Base-by-base conservation (phyloP, 2,888 invertebrate species). In the Tenthredo notha region DNA sequence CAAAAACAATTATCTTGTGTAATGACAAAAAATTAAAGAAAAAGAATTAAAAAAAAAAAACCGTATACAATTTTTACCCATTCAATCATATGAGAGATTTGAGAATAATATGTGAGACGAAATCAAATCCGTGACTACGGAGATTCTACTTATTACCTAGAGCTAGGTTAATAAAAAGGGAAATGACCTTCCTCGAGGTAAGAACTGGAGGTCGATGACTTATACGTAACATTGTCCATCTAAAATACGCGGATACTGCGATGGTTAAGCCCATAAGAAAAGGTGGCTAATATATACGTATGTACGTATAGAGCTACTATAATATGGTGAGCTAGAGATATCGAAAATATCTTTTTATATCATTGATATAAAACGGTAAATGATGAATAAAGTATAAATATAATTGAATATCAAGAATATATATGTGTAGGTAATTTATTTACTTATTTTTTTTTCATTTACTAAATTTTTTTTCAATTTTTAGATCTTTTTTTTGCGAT, bases 151-250 rank as follows among this genome's bases (percentile, higher is more conserved):
- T n/a, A n/a, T n/a, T 7, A 2, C 33, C 33, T 50, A 40, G 18
- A 77, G 50, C 29, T 37, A 77, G 37, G 50, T 40, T 50, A 77
- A 78, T 37, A 78, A 78, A 78, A 78, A 78, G 78, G 78, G 78
- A 78, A 78, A 78, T 25, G 78, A 78, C 78, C 78, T 78, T 78
- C 78, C 37, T 78, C 78, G 78, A 58, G 78, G 78, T 33, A 78
- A 61, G 37, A 40, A n/a, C 54, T 2, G 3, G 37, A 61, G 78
- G 78, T 78, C 78, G 58, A 78, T 58, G 58, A 78, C 58, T 25
- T 12, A 15, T 18, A 21, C 78, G 61, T 77, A 37, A 72, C 21
- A 72, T 72, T 72, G 43, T 72, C 72, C 72, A 40, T 37, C 72
- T 21, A 67, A 67, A 67, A 67, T 29, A 61, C 61, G 61, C 3